Base-by-base conservation (phyloP, 2,113 vertebrate genomes). In the Otolemur garnettii region DNA sequence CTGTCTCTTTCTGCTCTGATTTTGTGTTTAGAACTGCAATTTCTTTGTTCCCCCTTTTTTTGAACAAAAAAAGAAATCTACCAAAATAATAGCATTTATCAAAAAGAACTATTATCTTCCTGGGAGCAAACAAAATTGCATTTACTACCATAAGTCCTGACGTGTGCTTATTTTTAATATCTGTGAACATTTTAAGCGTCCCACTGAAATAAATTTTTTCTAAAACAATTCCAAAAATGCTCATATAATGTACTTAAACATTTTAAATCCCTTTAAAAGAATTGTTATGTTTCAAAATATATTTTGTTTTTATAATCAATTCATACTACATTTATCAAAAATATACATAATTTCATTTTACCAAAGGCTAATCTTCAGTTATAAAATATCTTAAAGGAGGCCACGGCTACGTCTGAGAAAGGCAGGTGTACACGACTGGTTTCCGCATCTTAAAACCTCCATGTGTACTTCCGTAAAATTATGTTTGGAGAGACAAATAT, bases 61-160 rank as follows among this genome's bases (percentile, higher is more conserved):
- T 62, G 4, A 97, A 97, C 77, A 96, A 98, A 0, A 92, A 80
- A 71, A 93, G 80, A 97, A 91, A 87, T 87, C 74, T 95, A 80
- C n/a, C 57, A 95, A 95, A 98, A 96, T 97, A 97, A 98, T 98
- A 97, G 45, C 92, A 97, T 97, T 97, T 98, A 96, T 98, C 85
- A 97, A 97, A 80, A 97, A 96, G 60, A 97, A 84, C 72, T 80
- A 93, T 94, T 97, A 77, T 85, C 79, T 95, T 98, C 53, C 87
- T 0, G 64, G 78, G 75, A 97, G 33, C 26, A 96, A 97, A 98
- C 0, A 92, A 79, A 98, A 97, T 87, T 97, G 7, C 7, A 62
- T 97, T 98, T 98, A 33, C 55, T 78, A 83, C 74, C 79, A 74
- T 35, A 96, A 90, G 89, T 91, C 74, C 96, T 86, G 59, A 78